Evolutionary conservation across 2,888 invertebrate genomes (phyloP), one percentile per base, ranked within the genome.

Genomic region (Bugula neritina): DNA sequence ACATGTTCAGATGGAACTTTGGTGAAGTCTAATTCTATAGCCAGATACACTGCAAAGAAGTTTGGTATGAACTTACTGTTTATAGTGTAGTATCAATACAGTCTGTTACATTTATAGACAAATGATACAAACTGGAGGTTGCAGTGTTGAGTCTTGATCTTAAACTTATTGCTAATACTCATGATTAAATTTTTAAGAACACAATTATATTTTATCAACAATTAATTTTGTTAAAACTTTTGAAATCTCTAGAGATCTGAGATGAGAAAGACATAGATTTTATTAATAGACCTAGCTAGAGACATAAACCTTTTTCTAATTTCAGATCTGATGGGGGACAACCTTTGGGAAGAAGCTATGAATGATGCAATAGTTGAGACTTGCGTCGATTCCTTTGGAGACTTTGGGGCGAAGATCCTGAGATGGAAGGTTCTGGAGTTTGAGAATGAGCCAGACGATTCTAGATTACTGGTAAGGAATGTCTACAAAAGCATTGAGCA

Each of bases 41-140:
- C 57, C n/a, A 57, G 57, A 57, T 57, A 57, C n/a, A 23, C 25
- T 10, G 57, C 57, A 13, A 57, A 57, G n/a, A 57, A 25, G n/a
- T 57, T 57, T 57, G 57, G 57, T 57, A 57, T 13, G 25, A 13
- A 13, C 3, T 13, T 57, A 57, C 57, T 57, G n/a, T n/a, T n/a
- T n/a, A n/a, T n/a, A n/a, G n/a, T n/a, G n/a, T n/a, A n/a, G n/a
- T n/a, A n/a, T n/a, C n/a, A n/a, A n/a, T n/a, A n/a, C n/a, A n/a
- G n/a, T n/a, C n/a, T n/a, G n/a, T n/a, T n/a, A n/a, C n/a, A n/a
- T n/a, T n/a, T n/a, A n/a, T n/a, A n/a, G n/a, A n/a, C n/a, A n/a
- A n/a, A n/a, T n/a, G n/a, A n/a, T n/a, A n/a, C n/a, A n/a, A n/a
- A n/a, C n/a, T n/a, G n/a, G n/a, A n/a, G n/a, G n/a, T n/a, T n/a